Evolutionary conservation across 2,113 vertebrate genomes (phyloP), one percentile per base, ranked within the genome.

Genomic region (Nannospalax galili): DNA sequence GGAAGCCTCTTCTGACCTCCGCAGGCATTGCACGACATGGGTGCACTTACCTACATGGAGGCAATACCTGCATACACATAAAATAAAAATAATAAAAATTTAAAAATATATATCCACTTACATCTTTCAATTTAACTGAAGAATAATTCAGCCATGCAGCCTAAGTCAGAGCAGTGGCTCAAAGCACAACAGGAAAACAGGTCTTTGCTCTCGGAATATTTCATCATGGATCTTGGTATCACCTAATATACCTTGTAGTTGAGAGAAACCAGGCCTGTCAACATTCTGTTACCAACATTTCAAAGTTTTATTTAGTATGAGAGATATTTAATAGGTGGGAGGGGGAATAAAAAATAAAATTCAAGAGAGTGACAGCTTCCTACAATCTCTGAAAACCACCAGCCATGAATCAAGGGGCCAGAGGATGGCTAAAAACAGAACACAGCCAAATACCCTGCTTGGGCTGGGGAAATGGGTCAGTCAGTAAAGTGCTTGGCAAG

Each of bases 251-350:
- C 3, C 10, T 40, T 69, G 17, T 24, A 60, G 22, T 62, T 62
- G 20, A 89, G 28, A 30, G 58, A 95, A 92, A 87, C n/a, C 72
- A 80, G 56, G 37, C 52, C 37, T 32, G 75, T 64, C 74, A 58
- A 87, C 88, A 48, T 88, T 67, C 88, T 91, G 30, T 84, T 91
- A 85, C 1, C 37, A 69, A 79, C 22, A 75, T 30, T 86, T 86
- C 65, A 85, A 28, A 67, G 74, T 84, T 72, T 82, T 73, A 67
- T 58, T 92, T 81, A 82, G n/a, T 70, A 67, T 56, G 19, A 48
- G 4, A 91, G 84, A 12, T 80, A 70, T 42, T 96, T 79, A 84
- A 65, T 60, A 10, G 35, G 32, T 62, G 20, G 28, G 17, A 65
- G 19, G 58, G 40, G 35, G 17, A 7, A 11, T 67, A 32, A 69